Base-by-base conservation (phyloP, 2,113 vertebrate genomes). In the Heterotis niloticus region DNA sequence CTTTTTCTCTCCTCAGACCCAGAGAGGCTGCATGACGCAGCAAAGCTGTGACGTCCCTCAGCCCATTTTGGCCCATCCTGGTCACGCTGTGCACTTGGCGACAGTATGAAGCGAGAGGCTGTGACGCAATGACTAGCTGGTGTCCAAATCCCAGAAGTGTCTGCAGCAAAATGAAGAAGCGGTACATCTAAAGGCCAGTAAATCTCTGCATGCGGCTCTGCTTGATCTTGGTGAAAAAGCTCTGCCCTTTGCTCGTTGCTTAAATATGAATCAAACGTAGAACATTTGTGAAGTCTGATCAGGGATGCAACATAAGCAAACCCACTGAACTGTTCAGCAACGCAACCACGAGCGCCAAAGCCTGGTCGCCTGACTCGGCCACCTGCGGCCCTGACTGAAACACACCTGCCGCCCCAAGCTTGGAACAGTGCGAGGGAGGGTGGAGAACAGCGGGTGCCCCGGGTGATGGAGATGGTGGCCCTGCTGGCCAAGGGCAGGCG, bases 341-440 rank as follows among this genome's bases (percentile, higher is more conserved):
- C 3, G 13, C 24, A 23, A 68, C n/a, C 54, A 68, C 44, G 57
- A n/a, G n/a, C n/a, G 10, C 44, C 16, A 59, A 7, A 7, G n/a
- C 23, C 64, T n/a, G 23, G 11, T 64, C 5, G n/a, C 44, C 52
- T 3, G 5, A 69, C 16, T 51, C 11, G 64, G 29, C n/a, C 7
- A 4, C 76, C 76, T 54, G 54, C 24, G 54, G 65, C 24, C 65
- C 57, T 78, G 51, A 68, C 67, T 57, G 13, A 78, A 69, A 69
- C 24, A 23, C 17, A 24, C 44, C 76, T 44, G 9, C 7, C 34
- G 7, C 3, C 34, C 34, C 34, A 2, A 44, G 34, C 7, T 7
- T 44, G 2, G 34, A 66, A 66, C 23, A 5, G 26, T 24, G 66
- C 1, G 17, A 17, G 65, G 44, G 52, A 3, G 52, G 44, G 20